Evolutionary conservation across 2,888 invertebrate genomes (phyloP).

Genomic region (Rhodophaea formosa): DNA sequence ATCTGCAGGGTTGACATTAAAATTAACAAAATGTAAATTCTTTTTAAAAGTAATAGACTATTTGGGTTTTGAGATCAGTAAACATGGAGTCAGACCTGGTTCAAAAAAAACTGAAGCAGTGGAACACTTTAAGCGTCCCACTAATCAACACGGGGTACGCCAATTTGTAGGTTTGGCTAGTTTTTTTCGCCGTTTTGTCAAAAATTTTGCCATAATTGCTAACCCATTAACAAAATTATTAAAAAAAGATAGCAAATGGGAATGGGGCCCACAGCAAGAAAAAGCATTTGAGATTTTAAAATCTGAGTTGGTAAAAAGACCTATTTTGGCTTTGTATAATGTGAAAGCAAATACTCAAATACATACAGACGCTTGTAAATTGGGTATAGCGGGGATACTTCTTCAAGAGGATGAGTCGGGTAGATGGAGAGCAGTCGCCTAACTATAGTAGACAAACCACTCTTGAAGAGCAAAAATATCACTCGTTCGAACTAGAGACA

Average conservation of each 20-base stretch:
- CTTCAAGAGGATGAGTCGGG: background rate
- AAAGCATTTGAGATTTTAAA: constrained; percentile 25
- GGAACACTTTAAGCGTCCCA: constrained; percentile 28
- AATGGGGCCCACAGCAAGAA: background rate
- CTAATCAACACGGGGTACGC: constrained; percentile 31
- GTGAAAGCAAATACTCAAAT: constrained; percentile 25
- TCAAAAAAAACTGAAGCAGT: constrained; percentile 22
- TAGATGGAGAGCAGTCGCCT: background rate
- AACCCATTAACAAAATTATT: constrained; percentile 32
- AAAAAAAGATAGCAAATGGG: no score
- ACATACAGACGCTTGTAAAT: constrained; percentile 1
- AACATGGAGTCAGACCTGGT: constrained; percentile 31
- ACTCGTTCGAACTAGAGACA: constrained; percentile 1
- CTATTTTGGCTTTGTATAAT: constrained; percentile 38
- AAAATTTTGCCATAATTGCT: constrained; percentile 31
- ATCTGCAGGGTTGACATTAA: constrained; percentile 27
- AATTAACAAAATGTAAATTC: constrained; percentile 36
- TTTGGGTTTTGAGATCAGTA: constrained; percentile 32
- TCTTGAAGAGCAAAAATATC: constrained; percentile 6
- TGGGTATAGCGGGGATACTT: constrained; percentile 1
- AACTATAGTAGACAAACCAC: background rate
- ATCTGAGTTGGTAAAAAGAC: constrained; percentile 27
- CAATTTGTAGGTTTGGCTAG: constrained; percentile 37
- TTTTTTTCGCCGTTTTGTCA: constrained; percentile 39
- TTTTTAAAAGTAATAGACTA: constrained; percentile 32